phyloP scores from a whole-genome alignment of 2,888 invertebrate genomes.

The Meloe dianella region DNA sequence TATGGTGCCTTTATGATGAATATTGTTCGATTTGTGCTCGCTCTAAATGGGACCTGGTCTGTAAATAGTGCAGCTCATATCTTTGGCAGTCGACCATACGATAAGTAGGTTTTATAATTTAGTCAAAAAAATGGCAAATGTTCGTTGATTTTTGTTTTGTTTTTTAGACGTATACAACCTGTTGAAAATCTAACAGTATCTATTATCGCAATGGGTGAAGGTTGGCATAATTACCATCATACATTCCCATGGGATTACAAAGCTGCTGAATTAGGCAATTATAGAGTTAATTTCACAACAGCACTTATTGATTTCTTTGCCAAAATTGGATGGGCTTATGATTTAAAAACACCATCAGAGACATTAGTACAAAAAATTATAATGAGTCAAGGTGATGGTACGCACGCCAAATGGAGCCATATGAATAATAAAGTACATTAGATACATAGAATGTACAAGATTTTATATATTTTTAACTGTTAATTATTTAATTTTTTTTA shows the following conservation, averaged over 20 bases:
- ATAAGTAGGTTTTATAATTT: slow-evolving; percentile 63
- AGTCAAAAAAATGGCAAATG: neutral
- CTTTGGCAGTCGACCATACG: slow-evolving; percentile 77
- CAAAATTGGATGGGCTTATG: slow-evolving; percentile 84
- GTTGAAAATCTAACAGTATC: slow-evolving; percentile 73
- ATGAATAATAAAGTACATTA: too few species aligned
- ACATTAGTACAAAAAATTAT: too few species aligned
- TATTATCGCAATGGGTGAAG: slow-evolving; percentile 73
- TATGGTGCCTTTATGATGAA: slow-evolving; percentile 72
- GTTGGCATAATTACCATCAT: slow-evolving; percentile 88
- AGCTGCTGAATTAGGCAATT: slow-evolving; percentile 77
- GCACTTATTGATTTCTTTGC: slow-evolving; percentile 80
- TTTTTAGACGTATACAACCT: slow-evolving; percentile 55
- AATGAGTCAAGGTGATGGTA: too few species aligned
- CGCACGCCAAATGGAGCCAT: too few species aligned
- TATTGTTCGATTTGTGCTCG: slow-evolving; percentile 78
- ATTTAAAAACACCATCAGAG: slow-evolving; percentile 66
- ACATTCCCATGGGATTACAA: slow-evolving; percentile 85
- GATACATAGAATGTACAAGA: too few species aligned
- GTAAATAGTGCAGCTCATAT: slow-evolving; percentile 89
- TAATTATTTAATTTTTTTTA: too few species aligned
- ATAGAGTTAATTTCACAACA: slow-evolving; percentile 75
- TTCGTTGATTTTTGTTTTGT: neutral
- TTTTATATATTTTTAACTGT: too few species aligned
- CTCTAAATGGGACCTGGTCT: slow-evolving; percentile 84